A percentile compares a stretch with the other conserved stretches of the same genome.
phyloP scores from a whole-genome alignment of 2,113 vertebrate species.

The Nothocercus nigrocapillus region DNA sequence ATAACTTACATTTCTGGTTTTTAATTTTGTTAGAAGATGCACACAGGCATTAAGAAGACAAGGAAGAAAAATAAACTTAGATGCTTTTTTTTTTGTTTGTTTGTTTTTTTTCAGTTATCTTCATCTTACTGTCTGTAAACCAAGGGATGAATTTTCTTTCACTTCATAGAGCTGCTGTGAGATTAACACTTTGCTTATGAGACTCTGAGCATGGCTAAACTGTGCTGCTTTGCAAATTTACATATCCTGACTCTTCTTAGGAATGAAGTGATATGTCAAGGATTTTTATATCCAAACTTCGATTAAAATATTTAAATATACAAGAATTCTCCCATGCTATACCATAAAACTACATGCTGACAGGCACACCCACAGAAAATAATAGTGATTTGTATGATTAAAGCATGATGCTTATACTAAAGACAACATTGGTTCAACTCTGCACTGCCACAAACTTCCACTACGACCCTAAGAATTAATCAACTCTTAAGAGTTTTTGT shows the following conservation, averaged over 20 bases:
- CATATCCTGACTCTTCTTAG: not conserved
- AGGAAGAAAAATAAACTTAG: conserved; percentile 1
- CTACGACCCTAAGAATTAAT: not conserved
- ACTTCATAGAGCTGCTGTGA: not conserved
- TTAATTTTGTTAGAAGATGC: not conserved
- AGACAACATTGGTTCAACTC: not conserved
- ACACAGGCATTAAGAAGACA: not conserved
- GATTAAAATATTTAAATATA: not conserved
- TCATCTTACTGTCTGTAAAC: not conserved
- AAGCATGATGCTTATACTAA: not conserved
- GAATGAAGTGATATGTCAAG: not conserved
- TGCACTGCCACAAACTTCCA: not conserved
- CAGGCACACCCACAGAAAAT: not conserved
- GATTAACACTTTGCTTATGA: not conserved
- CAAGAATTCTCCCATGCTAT: not conserved
- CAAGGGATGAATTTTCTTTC: not conserved
- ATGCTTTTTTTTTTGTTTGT: not conserved
- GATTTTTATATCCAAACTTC: not conserved
- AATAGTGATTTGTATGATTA: not conserved
- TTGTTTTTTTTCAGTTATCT: not conserved
- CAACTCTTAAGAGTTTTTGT: not conserved
- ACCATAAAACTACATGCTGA: not conserved
- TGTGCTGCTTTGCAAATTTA: not conserved
- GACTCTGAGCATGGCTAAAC: not conserved
- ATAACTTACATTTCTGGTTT: not conserved